Percentiles rank a stretch among this genome's conserved stretches.
Conservation (phyloP, 2,888 invertebrate species). For the Axea sp. region DNA sequence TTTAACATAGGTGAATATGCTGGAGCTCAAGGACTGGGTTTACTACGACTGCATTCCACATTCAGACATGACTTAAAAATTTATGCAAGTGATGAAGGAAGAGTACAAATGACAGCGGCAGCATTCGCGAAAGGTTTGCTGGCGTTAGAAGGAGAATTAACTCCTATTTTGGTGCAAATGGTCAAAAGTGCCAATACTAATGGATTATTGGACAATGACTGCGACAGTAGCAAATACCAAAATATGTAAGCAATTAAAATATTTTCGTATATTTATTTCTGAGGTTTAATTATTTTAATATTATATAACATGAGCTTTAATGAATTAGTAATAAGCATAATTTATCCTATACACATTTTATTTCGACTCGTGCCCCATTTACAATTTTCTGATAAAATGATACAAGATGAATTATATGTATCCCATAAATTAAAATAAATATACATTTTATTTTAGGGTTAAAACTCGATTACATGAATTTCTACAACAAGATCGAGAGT, state of each 20-base stretch:
- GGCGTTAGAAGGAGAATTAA: slow-evolving; percentile 98
- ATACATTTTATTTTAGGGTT: slow-evolving; percentile 87
- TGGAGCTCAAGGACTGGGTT: slow-evolving; percentile 96
- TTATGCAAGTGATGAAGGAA: slow-evolving; percentile 99
- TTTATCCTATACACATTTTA: no score
- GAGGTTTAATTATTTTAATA: no score
- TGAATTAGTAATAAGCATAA: no score
- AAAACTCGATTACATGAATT: slow-evolving; percentile 96
- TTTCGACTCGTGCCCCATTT: no score
- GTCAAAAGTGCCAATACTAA: slow-evolving; percentile 99
- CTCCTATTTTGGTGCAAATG: slow-evolving; percentile 99
- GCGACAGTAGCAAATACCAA: slow-evolving; percentile 97
- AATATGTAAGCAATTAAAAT: slow-evolving; percentile 85
- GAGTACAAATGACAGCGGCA: slow-evolving; percentile 99
- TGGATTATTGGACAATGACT: slow-evolving; percentile 98
- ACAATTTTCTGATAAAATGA: no score
- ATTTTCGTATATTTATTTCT: not conserved
- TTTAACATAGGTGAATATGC: slow-evolving; percentile 86
- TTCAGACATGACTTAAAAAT: slow-evolving; percentile 99
- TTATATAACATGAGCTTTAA: no score
- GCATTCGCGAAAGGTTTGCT: slow-evolving; percentile 99
- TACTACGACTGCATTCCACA: slow-evolving; percentile 97
- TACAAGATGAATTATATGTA: no score
- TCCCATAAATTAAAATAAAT: no score
- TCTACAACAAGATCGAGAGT: slow-evolving; percentile 93